Evolutionary conservation across 2,888 invertebrate genomes (phyloP).

Genomic region (Catocala nupta): DNA sequence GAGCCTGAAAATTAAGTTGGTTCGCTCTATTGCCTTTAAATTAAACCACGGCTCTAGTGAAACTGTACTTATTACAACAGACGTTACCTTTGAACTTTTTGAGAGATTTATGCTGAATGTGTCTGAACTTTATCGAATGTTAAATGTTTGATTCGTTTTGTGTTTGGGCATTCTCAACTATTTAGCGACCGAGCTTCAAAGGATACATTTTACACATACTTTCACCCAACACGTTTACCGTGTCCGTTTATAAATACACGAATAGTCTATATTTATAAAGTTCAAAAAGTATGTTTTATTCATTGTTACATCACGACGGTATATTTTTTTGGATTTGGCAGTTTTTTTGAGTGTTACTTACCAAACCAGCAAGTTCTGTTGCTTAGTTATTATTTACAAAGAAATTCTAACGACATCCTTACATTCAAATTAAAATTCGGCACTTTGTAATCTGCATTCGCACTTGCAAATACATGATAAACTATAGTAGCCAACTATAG

Average conservation of each 20-base stretch:
- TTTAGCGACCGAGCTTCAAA: constrained; percentile 25
- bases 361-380: no score
- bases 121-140: constrained; percentile 37
- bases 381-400: no score
- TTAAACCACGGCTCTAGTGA: constrained; percentile 70
- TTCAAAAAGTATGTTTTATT: background rate
- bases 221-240: background rate
- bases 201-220: constrained; percentile 8
- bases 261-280: background rate
- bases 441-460: no score
- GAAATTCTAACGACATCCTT: no score
- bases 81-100: constrained; percentile 59
- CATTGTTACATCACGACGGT: background rate
- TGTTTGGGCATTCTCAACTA: constrained; percentile 28
- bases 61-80: constrained; percentile 59
- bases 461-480: no score
- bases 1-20: constrained; percentile 85
- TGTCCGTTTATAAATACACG: background rate
- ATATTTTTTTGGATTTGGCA: background rate
- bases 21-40: constrained; percentile 83
- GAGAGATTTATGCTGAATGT: constrained; percentile 45
- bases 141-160: constrained; percentile 31
- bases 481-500: no score
- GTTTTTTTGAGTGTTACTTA: no score
- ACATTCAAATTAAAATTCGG: no score